These are phyloP conservation scores for Capra hircus DNA, from an alignment of 2,113 vertebrate genomes.

Conservation along the genomic window DNA sequence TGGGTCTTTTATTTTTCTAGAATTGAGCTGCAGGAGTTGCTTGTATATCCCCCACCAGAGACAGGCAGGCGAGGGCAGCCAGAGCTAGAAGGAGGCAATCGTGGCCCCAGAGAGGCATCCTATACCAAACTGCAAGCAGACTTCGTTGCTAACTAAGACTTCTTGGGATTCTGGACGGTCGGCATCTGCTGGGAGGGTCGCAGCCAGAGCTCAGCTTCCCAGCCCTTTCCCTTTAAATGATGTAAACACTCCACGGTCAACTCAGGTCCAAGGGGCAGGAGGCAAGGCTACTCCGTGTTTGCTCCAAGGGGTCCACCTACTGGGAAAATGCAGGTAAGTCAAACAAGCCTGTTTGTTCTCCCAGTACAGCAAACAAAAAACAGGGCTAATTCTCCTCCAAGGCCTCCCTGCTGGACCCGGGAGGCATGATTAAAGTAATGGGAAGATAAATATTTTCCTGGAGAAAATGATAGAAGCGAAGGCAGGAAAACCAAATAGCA, in stretches of 20 bases:
- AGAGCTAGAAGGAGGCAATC: too few relatives aligned
- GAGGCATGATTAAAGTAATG: slow-evolving; percentile 56
- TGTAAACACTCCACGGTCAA: neutral
- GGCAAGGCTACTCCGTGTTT: slow-evolving; percentile 11
- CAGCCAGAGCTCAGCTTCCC: too few relatives aligned
- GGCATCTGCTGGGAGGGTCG: too few relatives aligned
- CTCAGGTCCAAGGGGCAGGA: slow-evolving; percentile 9
- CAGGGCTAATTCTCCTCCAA: slow-evolving; percentile 24
- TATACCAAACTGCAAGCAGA: too few relatives aligned
- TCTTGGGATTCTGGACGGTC: too few relatives aligned
- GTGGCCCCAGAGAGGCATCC: too few relatives aligned
- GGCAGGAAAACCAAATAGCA: slow-evolving; percentile 49
- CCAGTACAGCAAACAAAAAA: slow-evolving; percentile 55
- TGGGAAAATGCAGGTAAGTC: slow-evolving; percentile 63
- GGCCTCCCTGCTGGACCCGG: neutral
- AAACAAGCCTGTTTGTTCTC: slow-evolving; percentile 66
- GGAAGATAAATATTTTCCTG: slow-evolving; percentile 68
- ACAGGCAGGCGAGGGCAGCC: too few relatives aligned
- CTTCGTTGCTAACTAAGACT: too few relatives aligned
- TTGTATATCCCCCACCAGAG: too few relatives aligned
- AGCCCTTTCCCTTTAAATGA: neutral
- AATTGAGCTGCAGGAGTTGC: too few relatives aligned
- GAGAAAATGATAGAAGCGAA: slow-evolving; percentile 60
- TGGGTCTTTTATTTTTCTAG: too few relatives aligned
- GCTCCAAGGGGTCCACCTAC: slow-evolving; percentile 67